phyloP scores from a whole-genome alignment of 2,113 vertebrate genomes.

The Pachyramphus minor region DNA sequence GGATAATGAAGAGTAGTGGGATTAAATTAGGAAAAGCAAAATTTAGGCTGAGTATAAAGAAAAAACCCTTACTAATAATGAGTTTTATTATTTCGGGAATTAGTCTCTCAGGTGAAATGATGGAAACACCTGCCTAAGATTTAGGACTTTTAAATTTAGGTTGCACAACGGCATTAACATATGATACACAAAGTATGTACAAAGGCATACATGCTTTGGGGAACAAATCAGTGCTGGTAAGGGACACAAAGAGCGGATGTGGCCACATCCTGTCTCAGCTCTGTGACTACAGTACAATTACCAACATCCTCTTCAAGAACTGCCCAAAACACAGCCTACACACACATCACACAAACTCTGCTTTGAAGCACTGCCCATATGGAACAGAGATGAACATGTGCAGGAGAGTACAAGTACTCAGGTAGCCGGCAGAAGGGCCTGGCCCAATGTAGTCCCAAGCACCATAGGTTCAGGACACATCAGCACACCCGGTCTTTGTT shows the following conservation, averaged over 20 bases:
- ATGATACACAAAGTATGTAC: not conserved
- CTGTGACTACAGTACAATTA: not conserved
- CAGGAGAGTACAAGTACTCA: accelerated
- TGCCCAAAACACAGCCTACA: not conserved
- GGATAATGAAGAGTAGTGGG: conserved; percentile 58
- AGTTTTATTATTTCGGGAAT: conserved; percentile 55
- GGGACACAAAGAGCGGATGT: not conserved
- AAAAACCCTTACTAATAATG: conserved; percentile 36
- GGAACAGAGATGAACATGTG: not conserved
- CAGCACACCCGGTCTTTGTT: not conserved
- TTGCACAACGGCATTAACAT: not conserved
- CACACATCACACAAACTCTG: not conserved
- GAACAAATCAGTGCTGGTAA: not conserved
- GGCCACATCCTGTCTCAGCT: not conserved
- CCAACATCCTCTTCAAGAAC: not conserved
- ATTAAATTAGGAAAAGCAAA: conserved; percentile 67
- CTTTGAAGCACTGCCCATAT: not conserved
- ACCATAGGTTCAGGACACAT: accelerated
- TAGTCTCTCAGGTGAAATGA: conserved; percentile 47
- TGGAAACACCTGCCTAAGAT: conserved; percentile 24
- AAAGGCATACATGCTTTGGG: not conserved
- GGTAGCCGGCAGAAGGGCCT: not conserved
- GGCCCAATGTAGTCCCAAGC: not conserved
- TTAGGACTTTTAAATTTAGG: conserved; percentile 32
- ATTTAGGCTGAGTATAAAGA: conserved; percentile 51